Evolutionary conservation across 2,888 invertebrate genomes (phyloP), one percentile per base, ranked within the genome.

Genomic region (Lasioglossum vierecki): DNA sequence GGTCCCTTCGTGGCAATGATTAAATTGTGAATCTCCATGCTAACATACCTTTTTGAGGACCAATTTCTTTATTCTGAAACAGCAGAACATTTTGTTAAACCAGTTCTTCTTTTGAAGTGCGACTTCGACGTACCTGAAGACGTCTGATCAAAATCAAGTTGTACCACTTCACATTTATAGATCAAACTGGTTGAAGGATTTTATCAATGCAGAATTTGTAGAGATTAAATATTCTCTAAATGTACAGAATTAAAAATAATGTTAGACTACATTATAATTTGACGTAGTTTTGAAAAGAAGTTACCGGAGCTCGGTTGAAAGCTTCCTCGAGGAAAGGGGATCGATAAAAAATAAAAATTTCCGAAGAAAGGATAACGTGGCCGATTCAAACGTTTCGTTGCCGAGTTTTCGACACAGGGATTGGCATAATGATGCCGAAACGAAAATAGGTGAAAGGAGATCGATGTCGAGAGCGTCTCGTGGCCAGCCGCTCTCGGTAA

Each of bases 371-470:
- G 6, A 2, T 13, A 30, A 30, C 15, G 30, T 26, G 26, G 3
- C 15, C 30, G 26, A 63, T 63, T 30, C 26, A 15, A 63, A 15
- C 26, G 13, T n/a, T 26, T 30, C 60, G 26, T 30, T 63, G 30
- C 13, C 63, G 26, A 63, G 26, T 13, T 26, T 26, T 26, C n/a
- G 26, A 13, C 26, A 60, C 26, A 13, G 60, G 26, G 26, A 26
- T 60, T 60, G 26, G 60, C 60, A 60, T 60, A 60, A 60, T 60
- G 26, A 60, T 60, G 26, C 26, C 60, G 60, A 63, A 63, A 63
- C 63, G 30, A 63, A 63, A 63, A 26, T 30, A 63, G 63, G 30
- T 13, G 63, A 63, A 30, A 15, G 30, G 6, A 63, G 63, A 26
- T 63, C 63, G 30, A 63, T 63, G 63, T 63, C 15, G 63, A 63